phyloP scores from a whole-genome alignment of 1,140 invertebrate genomes.

The Bombus huntii region DNA sequence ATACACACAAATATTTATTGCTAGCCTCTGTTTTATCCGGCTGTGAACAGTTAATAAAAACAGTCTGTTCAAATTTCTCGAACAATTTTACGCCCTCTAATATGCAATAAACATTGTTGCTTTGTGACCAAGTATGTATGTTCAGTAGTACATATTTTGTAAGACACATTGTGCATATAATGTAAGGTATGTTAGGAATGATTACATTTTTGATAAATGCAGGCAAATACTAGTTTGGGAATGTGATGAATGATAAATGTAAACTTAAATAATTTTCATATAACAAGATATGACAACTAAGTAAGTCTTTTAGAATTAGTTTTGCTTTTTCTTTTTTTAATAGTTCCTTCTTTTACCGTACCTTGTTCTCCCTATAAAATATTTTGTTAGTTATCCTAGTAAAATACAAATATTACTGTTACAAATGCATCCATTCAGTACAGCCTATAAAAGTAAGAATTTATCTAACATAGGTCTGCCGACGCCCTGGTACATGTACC shows the following conservation, averaged over 20 bases:
- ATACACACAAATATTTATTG: neutral
- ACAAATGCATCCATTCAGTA: conserved; percentile 61
- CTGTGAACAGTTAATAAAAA: neutral
- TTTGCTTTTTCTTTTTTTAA: neutral
- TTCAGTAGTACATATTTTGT: conserved; percentile 15
- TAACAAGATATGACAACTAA: conserved; percentile 6
- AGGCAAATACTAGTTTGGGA: conserved; percentile 3
- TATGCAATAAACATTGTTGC: neutral
- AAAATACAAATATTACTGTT: conserved; percentile 45
- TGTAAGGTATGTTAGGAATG: conserved; percentile 11
- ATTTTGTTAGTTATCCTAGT: neutral
- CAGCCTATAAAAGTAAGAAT: conserved; percentile 47
- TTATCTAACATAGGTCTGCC: neutral
- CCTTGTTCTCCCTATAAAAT: neutral
- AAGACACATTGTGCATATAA: conserved; percentile 30
- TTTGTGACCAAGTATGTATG: conserved; percentile 1
- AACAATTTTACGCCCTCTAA: neutral
- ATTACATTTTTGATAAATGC: conserved; percentile 10
- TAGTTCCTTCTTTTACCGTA: neutral
- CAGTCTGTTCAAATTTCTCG: neutral
- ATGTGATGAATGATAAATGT: neutral
- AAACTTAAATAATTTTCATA: neutral
- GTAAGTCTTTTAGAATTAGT: conserved; percentile 15
- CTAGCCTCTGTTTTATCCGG: neutral
- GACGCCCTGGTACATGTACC: neutral